Evolutionary conservation across 2,113 vertebrate genomes (phyloP), one percentile per base, ranked within the genome.

Genomic region (Sterna hirundo): DNA sequence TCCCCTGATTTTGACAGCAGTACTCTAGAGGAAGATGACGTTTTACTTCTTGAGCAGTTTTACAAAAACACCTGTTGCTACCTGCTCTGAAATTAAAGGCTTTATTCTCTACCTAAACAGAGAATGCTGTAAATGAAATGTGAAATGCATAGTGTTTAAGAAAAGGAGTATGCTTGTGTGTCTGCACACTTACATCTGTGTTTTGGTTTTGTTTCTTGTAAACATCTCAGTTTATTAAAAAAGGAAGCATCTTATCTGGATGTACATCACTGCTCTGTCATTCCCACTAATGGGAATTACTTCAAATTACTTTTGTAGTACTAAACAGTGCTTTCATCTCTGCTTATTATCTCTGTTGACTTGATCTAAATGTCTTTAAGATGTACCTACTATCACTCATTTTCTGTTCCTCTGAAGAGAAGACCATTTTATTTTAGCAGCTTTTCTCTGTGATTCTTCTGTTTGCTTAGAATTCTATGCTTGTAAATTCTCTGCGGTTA

Each of bases 371-470:
- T 88, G 61, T 83, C 76, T 88, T 80, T 57, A 65, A 77, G 60
- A 86, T 83, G 34, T 68, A 36, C 23, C 26, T 87, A 32, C 51
- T 22, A 13, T 75, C 74, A 60, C 29, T 93, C 22, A 52, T 82
- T 90, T 91, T 89, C 74, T 70, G 4, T 93, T 93, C 49, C n/a
- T 88, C 66, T 90, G 78, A 82, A 70, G 51, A 94, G 69, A 74
- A 83, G 78, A 42, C 5, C 49, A 15, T 88, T 88, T 93, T 64
- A 68, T 13, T 87, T 74, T 82, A 93, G 64, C 29, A 91, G 46
- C 69, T 95, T 79, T 87, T 86, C 38, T 84, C 55, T 75, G 22
- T 91, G 29, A 88, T 96, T 42, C 82, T 90, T 93, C 60, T 93
- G 46, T 42, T 79, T 84, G 57, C 32, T 36, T 62, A 1, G 88